These are phyloP conservation scores for Arctia plantaginis DNA, from an alignment of 2,888 invertebrate genomes.

Conservation along the genomic window DNA sequence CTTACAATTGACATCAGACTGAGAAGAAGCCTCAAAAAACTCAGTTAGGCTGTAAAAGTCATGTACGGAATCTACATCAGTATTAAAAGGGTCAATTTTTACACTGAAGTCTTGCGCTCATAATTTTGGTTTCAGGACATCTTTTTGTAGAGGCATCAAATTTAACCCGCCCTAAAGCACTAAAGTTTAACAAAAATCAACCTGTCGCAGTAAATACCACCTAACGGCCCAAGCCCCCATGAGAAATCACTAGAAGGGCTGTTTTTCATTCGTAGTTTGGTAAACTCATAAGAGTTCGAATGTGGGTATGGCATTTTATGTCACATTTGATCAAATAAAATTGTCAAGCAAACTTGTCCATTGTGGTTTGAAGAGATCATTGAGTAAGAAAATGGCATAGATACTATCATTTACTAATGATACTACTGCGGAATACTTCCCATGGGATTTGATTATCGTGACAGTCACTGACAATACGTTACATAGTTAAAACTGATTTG, in stretches of 20 bases:
- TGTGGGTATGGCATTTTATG: slow-evolving; percentile 16
- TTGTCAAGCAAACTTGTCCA: slow-evolving; percentile 5
- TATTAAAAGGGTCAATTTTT: not conserved
- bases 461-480: slow-evolving; percentile 1
- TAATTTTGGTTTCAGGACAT: slow-evolving; percentile 10
- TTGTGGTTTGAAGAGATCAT: slow-evolving; percentile 18
- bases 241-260: slow-evolving; percentile 63
- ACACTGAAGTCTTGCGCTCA: not conserved
- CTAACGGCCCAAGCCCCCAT: slow-evolving; percentile 44
- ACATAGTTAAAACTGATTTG: not conserved
- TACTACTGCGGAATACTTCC: no score
- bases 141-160: slow-evolving; percentile 14
- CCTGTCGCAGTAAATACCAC: slow-evolving; percentile 31
- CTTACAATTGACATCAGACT: no score
- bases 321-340: slow-evolving; percentile 22
- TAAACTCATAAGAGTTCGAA: slow-evolving; percentile 18
- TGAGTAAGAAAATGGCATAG: slow-evolving; percentile 22
- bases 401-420: slow-evolving; percentile 13
- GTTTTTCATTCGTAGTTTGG: slow-evolving; percentile 55
- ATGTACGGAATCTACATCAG: not conserved
- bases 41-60: no score
- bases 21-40: no score
- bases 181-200: slow-evolving; percentile 53
- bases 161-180: slow-evolving; percentile 25
- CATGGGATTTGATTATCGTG: not conserved